These are phyloP conservation scores for Channa argus DNA, from an alignment of 2,113 vertebrate species.

Conservation along the genomic window DNA sequence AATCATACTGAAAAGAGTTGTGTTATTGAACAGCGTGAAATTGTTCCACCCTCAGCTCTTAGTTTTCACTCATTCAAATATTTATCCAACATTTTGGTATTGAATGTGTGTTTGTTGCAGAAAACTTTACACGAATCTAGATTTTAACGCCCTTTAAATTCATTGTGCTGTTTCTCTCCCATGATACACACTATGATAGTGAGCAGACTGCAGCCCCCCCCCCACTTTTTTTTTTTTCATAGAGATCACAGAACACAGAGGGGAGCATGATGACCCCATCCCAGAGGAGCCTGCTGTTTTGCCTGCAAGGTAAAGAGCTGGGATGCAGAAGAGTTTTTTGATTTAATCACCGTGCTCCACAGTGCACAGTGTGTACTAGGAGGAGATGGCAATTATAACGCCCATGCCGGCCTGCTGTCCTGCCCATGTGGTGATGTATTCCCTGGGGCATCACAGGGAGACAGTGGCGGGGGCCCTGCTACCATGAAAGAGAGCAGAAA, in stretches of 20 bases:
- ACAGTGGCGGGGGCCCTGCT: conserved; percentile 59
- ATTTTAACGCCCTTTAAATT: conserved; percentile 51
- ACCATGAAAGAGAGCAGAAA: conserved; percentile 75
- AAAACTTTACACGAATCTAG: conserved; percentile 30
- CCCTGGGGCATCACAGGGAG: conserved; percentile 70
- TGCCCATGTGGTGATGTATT: conserved; percentile 71
- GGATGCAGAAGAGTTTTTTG: conserved; percentile 69
- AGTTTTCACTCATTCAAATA: conserved; percentile 49
- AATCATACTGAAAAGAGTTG: conserved; percentile 39
- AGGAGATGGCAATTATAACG: conserved; percentile 85
- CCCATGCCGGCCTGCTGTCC: conserved; percentile 76
- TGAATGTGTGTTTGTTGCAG: not conserved
- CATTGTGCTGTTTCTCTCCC: conserved; percentile 9
- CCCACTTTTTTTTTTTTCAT: conserved; percentile 23
- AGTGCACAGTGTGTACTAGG: conserved; percentile 65
- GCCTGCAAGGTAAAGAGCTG: conserved; percentile 82
- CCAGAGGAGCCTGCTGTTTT: conserved; percentile 81
- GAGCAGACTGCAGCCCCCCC: conserved; percentile 48
- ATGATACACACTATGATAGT: conserved; percentile 41
- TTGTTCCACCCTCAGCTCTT: conserved; percentile 22
- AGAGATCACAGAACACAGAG: conserved; percentile 80
- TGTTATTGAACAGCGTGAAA: conserved; percentile 22
- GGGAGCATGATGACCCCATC: conserved; percentile 75
- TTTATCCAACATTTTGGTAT: conserved; percentile 35
- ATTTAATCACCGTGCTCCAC: conserved; percentile 81